Evolutionary conservation across 2,113 vertebrate species (phyloP).

Genomic region (Clarias gariepinus): DNA sequence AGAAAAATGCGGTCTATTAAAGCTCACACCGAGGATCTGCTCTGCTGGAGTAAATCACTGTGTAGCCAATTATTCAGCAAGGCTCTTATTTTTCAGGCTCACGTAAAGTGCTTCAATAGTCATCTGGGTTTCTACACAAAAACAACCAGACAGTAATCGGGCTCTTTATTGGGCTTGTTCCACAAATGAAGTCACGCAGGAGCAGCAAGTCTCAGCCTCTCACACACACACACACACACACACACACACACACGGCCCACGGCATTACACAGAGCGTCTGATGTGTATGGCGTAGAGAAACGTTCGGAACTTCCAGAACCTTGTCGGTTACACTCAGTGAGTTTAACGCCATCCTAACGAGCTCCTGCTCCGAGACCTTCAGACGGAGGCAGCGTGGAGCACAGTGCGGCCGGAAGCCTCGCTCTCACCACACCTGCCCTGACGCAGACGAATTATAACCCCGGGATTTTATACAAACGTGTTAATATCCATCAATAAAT

Average conservation of each 20-base stretch:
- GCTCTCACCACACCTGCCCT: too few species aligned
- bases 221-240: not conserved
- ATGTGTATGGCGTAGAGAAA: not conserved
- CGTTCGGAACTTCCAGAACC: not conserved
- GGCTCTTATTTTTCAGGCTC: not conserved
- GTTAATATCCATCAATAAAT: too few species aligned
- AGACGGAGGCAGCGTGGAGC: not conserved
- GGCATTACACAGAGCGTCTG: not conserved
- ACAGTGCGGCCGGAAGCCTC: too few species aligned
- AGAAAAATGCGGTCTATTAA: not conserved
- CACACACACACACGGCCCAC: not conserved
- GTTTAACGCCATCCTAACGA: not conserved
- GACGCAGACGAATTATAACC: too few species aligned
- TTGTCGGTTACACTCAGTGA: not conserved
- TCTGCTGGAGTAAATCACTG: not conserved
- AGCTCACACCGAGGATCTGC: not conserved
- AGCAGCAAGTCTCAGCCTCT: not conserved
- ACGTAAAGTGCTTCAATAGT: not conserved
- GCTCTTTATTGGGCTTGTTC: not conserved
- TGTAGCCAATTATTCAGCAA: not conserved
- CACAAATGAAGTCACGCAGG: not conserved
- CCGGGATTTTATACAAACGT: too few species aligned
- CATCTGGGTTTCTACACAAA: not conserved
- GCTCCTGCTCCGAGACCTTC: not conserved
- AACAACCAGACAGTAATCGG: not conserved